phyloP scores from a whole-genome alignment of 2,113 vertebrate species.

The human (Homo sapiens) region GRCh38 chr9:110543001-110543500 shows the following conservation, averaged over 20 bases:
- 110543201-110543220: background rate
- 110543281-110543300: background rate
- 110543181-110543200: background rate
- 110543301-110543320: background rate
- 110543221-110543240: background rate
- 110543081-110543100: background rate
- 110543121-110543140: background rate
- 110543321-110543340: background rate
- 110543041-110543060: background rate
- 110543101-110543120: background rate
- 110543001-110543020: background rate
- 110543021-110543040: background rate
- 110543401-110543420: background rate
- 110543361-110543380: background rate
- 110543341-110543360: background rate
- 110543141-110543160: background rate
- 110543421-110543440: background rate
- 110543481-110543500: background rate
- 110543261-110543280: fast-evolving
- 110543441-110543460: background rate
- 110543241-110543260: background rate
- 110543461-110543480: background rate
- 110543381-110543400: background rate
- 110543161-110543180: background rate
- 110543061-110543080: background rate